Conservation (phyloP, 2,113 vertebrate species). For the Paedocypris sp. region DNA sequence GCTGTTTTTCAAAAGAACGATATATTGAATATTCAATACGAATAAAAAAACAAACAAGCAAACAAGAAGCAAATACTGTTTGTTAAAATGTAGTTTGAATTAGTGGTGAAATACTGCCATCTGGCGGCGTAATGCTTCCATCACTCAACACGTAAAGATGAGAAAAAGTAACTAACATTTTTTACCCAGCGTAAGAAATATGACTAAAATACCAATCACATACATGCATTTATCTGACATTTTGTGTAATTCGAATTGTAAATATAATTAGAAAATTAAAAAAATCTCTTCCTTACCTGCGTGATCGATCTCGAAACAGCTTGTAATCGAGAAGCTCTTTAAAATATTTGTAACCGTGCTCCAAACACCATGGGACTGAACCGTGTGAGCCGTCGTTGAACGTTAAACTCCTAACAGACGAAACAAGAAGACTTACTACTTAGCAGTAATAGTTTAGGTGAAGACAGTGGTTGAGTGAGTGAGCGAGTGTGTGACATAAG, state of each 20-base stretch:
- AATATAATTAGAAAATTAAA: too few species aligned
- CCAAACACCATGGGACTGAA: too few species aligned
- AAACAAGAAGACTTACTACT: neutral
- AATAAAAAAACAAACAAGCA: neutral
- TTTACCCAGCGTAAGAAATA: too few species aligned
- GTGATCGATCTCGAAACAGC: neutral
- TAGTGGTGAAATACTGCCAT: neutral
- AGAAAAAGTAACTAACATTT: neutral
- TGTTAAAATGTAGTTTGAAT: neutral
- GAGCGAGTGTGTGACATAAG: slow-evolving; percentile 14
- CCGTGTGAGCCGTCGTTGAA: neutral
- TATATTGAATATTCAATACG: too few species aligned
- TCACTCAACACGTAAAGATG: neutral
- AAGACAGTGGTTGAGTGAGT: neutral
- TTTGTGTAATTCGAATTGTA: too few species aligned
- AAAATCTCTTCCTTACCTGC: neutral
- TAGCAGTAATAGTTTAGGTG: neutral
- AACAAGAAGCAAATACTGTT: neutral
- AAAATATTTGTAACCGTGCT: too few species aligned
- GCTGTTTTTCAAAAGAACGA: too few species aligned
- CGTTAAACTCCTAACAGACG: neutral
- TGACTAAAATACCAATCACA: too few species aligned
- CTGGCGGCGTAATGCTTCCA: neutral
- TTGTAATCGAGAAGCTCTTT: too few species aligned
- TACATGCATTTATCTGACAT: too few species aligned